Conservation (phyloP, 2,888 invertebrate genomes). For the Chloroclysta siterata region DNA sequence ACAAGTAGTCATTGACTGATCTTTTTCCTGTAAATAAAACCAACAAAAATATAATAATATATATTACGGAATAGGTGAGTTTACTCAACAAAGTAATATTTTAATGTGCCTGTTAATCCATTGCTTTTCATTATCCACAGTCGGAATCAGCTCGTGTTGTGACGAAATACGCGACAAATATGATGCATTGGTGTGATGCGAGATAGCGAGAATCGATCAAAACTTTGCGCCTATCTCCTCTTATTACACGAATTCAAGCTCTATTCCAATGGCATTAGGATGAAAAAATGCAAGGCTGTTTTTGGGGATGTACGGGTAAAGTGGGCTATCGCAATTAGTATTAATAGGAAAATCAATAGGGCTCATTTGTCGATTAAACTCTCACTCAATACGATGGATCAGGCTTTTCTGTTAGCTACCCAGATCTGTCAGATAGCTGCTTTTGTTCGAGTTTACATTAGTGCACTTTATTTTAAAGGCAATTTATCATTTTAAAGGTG, state of each 20-base stretch:
- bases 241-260: conserved; percentile 41
- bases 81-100: conserved; percentile 48
- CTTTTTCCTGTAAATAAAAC: no score
- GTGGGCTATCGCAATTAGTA: conserved; percentile 65
- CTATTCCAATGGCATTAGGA: conserved; percentile 35
- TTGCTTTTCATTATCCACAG: conserved; percentile 66
- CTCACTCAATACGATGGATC: conserved; percentile 66
- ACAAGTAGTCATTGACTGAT: no score
- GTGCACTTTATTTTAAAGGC: conserved; percentile 9
- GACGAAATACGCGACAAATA: conserved; percentile 79
- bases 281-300: conserved; percentile 6
- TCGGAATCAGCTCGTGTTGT: conserved; percentile 59
- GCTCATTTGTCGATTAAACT: conserved; percentile 75
- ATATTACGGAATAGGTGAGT: conserved; percentile 48
- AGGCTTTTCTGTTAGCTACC: conserved; percentile 47
- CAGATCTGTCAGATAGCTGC: conserved; percentile 55
- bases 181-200: conserved; percentile 77
- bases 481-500: conserved; percentile 9
- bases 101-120: conserved; percentile 54
- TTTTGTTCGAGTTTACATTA: conserved; percentile 25
- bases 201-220: conserved; percentile 65
- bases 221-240: conserved; percentile 34
- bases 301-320: conserved; percentile 22
- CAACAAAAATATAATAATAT: neutral
- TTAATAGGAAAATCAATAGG: conserved; percentile 77